A percentile compares a stretch with the other conserved stretches of the same genome.
Evolutionary conservation across 1,140 invertebrate species (phyloP).

Genomic region (Pemphigus obesinymphae): DNA sequence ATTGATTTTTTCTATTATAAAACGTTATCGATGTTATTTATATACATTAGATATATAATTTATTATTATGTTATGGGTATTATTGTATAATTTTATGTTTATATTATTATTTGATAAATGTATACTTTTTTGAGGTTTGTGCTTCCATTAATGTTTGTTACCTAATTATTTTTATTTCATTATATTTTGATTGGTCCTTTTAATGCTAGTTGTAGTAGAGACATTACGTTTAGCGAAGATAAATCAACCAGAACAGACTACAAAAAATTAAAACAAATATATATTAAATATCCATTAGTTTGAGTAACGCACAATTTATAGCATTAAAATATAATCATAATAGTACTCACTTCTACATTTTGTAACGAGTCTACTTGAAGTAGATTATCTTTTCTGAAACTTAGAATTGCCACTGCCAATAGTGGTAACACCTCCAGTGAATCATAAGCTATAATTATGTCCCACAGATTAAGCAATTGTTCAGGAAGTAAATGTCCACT

Average conservation of each 20-base stretch:
- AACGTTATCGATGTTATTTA: no score
- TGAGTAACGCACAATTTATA: neutral
- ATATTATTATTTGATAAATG: no score
- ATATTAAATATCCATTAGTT: neutral
- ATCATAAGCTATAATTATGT: constrained; percentile 84
- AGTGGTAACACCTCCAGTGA: constrained; percentile 83
- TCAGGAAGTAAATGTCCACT: constrained; percentile 88
- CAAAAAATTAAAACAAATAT: constrained; percentile 47
- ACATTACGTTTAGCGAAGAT: constrained; percentile 82
- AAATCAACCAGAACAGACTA: constrained; percentile 82
- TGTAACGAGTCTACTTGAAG: constrained; percentile 79
- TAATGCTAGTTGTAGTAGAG: constrained; percentile 68
- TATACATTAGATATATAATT: no score
- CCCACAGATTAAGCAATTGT: constrained; percentile 87
- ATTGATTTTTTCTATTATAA: no score
- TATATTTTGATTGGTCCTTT: constrained; percentile 54
- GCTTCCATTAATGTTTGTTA: no score
- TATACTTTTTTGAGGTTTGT: no score
- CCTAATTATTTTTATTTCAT: no score
- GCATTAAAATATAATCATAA: no score
- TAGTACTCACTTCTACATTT: constrained; percentile 66
- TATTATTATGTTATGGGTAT: no score
- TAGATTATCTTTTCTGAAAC: constrained; percentile 86
- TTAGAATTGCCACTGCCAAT: constrained; percentile 82
- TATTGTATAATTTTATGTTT: no score